Evolutionary conservation across 2,797 vertebrate genomes (phyloP).

Genomic region (Crocodylus rhombifer): DNA sequence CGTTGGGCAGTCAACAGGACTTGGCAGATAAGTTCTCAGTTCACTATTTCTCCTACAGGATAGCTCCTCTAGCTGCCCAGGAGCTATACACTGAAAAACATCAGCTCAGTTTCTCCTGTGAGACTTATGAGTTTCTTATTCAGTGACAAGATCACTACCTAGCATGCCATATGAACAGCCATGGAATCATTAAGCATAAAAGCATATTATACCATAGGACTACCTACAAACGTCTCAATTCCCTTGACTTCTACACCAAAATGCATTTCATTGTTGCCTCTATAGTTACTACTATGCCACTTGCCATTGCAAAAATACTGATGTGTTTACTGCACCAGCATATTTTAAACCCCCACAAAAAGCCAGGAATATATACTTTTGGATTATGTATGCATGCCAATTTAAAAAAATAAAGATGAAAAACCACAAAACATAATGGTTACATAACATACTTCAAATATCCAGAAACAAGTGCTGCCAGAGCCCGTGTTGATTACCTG

Average conservation of each 20-base stretch:
- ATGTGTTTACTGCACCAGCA: neutral
- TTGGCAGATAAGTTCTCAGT: neutral
- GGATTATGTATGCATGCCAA: neutral
- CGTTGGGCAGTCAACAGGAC: too few relatives aligned
- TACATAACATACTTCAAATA: neutral
- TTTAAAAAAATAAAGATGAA: neutral
- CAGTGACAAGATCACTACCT: rapidly evolving
- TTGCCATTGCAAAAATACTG: neutral
- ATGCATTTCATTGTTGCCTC: neutral
- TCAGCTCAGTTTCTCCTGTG: neutral
- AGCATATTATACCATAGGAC: rapidly evolving
- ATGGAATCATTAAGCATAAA: neutral
- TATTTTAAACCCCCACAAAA: neutral
- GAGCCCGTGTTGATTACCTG: neutral
- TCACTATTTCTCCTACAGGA: neutral
- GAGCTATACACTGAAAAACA: rapidly evolving
- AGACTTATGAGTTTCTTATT: neutral
- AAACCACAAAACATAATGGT: rapidly evolving
- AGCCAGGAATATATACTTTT: neutral
- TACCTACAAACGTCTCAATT: neutral
- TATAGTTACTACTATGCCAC: too few relatives aligned
- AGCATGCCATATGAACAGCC: rapidly evolving
- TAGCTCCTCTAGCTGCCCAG: neutral
- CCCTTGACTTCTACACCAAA: neutral
- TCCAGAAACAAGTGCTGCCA: neutral